Base-by-base conservation (phyloP, 2,888 invertebrate genomes). In the Teleiodes luculella region DNA sequence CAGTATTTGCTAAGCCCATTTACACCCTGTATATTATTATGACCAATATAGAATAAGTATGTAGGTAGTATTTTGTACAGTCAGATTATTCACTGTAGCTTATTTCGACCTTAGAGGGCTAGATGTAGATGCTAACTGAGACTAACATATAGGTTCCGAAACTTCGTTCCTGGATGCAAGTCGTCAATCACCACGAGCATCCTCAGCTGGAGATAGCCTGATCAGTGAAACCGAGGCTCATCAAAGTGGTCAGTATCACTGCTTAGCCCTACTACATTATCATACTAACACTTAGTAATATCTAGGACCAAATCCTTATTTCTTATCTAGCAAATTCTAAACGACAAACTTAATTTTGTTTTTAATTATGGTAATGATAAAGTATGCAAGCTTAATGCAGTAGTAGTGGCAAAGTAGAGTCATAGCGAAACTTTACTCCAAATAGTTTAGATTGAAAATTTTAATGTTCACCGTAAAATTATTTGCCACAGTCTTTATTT, bases 401-500 rank as follows among this genome's bases (percentile, higher is more conserved):
- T 80, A 70, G 83, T 86, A 86, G 86, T 89, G 87, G 88, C 87
- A 86, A 86, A 83, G 85, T 87, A 85, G 86, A 86, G 82, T 89
- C 88, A 87, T 85, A 83, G 88, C 88, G 88, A 89, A 88, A 89
- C 88, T 76, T 89, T 89, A 88, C 87, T 87, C 87, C 73, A 84
- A 65, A 71, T 79, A 11, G 11, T 11, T 54, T 82, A 80, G 77
- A 73, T 41, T 39, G n/a, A 54, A 11, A 66, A 73, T n/a, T n/a
- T n/a, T 65, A 59, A 74, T 24, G 6, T 4, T 69, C 76, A 75
- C 78, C 65, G 63, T 73, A 70, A 66, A 69, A 72, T 86, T 74
- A 65, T 85, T 83, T 86, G 88, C 88, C 87, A 87, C 86, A 78
- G 66, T 73, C 57, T 78, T 84, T 81, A 68, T 74, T 78, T 82